Percentiles rank a stretch among this genome's conserved stretches.
phyloP scores from a whole-genome alignment of 2,113 vertebrate species.

The Electrona antarctica region DNA sequence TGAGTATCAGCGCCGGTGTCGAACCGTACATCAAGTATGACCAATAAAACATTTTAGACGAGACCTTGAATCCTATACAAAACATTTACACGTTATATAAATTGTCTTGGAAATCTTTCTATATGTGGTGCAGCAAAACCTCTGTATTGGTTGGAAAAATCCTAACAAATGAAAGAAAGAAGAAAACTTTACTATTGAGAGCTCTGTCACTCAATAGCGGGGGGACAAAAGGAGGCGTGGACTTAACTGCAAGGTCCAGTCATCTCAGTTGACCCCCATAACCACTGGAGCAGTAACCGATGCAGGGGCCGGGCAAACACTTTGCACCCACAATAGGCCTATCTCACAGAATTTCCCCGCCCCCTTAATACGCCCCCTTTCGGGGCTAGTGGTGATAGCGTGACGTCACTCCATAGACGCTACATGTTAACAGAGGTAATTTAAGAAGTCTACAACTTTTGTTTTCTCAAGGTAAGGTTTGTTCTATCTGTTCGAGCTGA shows the following conservation, averaged over 20 bases:
- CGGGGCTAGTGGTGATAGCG: too few species aligned
- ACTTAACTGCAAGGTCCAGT: background rate
- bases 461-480: too few species aligned
- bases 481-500: too few species aligned
- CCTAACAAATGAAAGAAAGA: background rate
- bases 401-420: too few species aligned
- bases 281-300: conserved; percentile 9
- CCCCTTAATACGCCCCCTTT: too few species aligned
- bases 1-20: conserved; percentile 18
- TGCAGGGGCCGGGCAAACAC: conserved; percentile 8
- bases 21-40: background rate
- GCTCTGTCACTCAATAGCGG: background rate
- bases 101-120: background rate
- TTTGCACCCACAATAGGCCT: too few species aligned
- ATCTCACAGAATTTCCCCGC: too few species aligned
- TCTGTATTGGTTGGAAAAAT: conserved; percentile 31
- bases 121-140: conserved; percentile 25
- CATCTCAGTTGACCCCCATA: background rate
- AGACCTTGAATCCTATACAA: conserved; percentile 6
- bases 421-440: too few species aligned
- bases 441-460: too few species aligned
- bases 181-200: too few species aligned
- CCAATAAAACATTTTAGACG: conserved; percentile 18
- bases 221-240: background rate
- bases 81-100: background rate